Evolutionary conservation across 1,140 invertebrate species (phyloP).

Genomic region (Coptotermes formosanus): DNA sequence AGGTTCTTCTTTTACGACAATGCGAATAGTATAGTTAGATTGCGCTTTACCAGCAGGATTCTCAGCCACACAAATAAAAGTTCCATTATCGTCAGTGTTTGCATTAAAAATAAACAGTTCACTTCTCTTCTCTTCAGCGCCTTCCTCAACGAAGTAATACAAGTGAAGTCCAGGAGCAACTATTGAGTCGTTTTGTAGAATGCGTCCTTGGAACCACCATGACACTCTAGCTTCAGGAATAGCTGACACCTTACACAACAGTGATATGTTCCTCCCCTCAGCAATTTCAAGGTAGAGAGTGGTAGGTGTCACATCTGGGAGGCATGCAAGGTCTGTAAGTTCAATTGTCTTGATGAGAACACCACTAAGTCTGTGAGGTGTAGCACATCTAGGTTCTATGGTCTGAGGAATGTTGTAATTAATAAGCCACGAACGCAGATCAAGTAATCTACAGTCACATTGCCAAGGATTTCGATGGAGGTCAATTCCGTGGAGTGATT

Average conservation of each 20-base stretch:
- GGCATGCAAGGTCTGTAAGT: constrained; percentile 74
- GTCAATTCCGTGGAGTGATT: constrained; percentile 71
- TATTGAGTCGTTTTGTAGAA: constrained; percentile 68
- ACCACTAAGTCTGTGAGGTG: constrained; percentile 64
- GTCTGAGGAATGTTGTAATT: constrained; percentile 69
- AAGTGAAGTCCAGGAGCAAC: constrained; percentile 61
- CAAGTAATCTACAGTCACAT: constrained; percentile 78
- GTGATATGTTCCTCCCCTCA: constrained; percentile 74
- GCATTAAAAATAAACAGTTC: constrained; percentile 74
- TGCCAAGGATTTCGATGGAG: constrained; percentile 86
- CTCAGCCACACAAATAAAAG: constrained; percentile 76
- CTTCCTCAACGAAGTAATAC: constrained; percentile 67
- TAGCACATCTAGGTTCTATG: constrained; percentile 70
- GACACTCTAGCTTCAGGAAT: constrained; percentile 73
- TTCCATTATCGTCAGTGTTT: constrained; percentile 73
- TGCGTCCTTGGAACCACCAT: constrained; percentile 65
- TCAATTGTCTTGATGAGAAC: constrained; percentile 67
- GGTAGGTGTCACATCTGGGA: constrained; percentile 71
- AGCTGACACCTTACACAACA: constrained; percentile 74
- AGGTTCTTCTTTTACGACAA: constrained; percentile 69
- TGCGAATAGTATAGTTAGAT: constrained; percentile 73
- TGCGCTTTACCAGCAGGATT: constrained; percentile 74
- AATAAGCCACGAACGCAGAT: constrained; percentile 74
- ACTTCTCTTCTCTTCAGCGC: constrained; percentile 66
- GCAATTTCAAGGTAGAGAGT: constrained; percentile 71